Base-by-base conservation (phyloP, 2,888 invertebrate species). In the Acrocyrtus sp. region DNA sequence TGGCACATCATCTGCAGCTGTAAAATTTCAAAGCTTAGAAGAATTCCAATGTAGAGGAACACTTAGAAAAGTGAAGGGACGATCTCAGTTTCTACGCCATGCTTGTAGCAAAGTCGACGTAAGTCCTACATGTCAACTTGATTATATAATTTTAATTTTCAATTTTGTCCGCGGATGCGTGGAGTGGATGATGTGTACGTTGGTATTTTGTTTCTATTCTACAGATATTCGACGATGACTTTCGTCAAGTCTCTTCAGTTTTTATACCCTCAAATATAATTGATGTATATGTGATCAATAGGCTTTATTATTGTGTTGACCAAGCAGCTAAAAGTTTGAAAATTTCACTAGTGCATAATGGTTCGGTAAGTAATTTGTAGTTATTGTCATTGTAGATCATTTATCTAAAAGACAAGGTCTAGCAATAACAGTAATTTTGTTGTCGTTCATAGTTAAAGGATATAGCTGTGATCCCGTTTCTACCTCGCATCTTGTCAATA, bases 151-250 rank as follows among this genome's bases (percentile, higher is more conserved):
- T 58, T 6, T 26, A 54, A 57, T n/a, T 57, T 57, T 22, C 15
- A 19, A n/a, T n/a, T n/a, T n/a, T n/a, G n/a, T n/a, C n/a, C n/a
- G n/a, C n/a, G n/a, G n/a, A n/a, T n/a, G n/a, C n/a, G n/a, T n/a
- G n/a, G n/a, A 6, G 4, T 19, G 19, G 29, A 39, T 29, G 22
- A 54, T 15, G n/a, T n/a, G 10, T 54, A 26, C 3, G 4, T 6
- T n/a, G 21, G 12, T 53, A 39, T 45, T 41, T 27, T 45, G 8
- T 45, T 45, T n/a, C 45, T n/a, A 53, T 43, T 43, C 57, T 74
- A 21, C 47, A 81, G 81, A 58, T 81, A 24, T 81, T 81, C 69
- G 81, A 81, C 43, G 72, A 74, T 15, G 81, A 81, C 22, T 81
- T 81, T 56, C 75, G 81, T 17, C 81, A 81, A 74, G 75, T 72